Percentiles rank a stretch among this genome's conserved stretches.
These are phyloP conservation scores for Lymantria monacha DNA, from an alignment of 2,888 invertebrate species.

Conservation along the genomic window DNA sequence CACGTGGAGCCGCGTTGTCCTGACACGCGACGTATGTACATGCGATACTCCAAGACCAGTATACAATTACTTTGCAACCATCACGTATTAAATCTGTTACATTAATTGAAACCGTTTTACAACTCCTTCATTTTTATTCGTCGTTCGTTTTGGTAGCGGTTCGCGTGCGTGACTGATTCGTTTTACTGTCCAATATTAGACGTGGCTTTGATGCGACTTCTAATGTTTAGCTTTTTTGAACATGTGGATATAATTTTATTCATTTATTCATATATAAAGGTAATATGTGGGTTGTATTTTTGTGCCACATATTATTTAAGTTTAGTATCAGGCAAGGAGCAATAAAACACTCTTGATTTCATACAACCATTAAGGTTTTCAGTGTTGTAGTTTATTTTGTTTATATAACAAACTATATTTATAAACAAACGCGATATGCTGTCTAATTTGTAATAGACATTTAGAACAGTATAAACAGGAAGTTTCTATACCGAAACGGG, in stretches of 20 bases:
- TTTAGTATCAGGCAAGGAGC: not conserved
- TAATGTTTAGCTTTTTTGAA: conserved; percentile 1
- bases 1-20: conserved; percentile 48
- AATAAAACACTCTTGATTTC: not conserved
- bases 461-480: conserved; percentile 55
- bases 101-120: conserved; percentile 12
- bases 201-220: not conserved
- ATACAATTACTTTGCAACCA: conserved; percentile 33
- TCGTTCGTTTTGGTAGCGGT: conserved; percentile 10
- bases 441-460: too few species aligned
- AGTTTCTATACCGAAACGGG: conserved; percentile 57
- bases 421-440: too few species aligned
- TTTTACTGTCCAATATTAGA: conserved; percentile 9
- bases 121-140: conserved; percentile 7
- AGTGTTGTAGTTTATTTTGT: too few species aligned
- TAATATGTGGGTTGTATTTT: conserved; percentile 28
- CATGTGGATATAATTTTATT: conserved; percentile 1
- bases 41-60: conserved; percentile 36
- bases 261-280: conserved; percentile 19
- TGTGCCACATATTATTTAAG: conserved; percentile 21
- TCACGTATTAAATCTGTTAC: conserved; percentile 23
- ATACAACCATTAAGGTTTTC: too few species aligned
- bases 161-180: conserved; percentile 10
- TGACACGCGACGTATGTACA: conserved; percentile 39
- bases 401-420: too few species aligned